Percentiles rank a stretch among this genome's conserved stretches.
Conservation (phyloP, 2,888 invertebrate genomes). For the Portevinia maculata region DNA sequence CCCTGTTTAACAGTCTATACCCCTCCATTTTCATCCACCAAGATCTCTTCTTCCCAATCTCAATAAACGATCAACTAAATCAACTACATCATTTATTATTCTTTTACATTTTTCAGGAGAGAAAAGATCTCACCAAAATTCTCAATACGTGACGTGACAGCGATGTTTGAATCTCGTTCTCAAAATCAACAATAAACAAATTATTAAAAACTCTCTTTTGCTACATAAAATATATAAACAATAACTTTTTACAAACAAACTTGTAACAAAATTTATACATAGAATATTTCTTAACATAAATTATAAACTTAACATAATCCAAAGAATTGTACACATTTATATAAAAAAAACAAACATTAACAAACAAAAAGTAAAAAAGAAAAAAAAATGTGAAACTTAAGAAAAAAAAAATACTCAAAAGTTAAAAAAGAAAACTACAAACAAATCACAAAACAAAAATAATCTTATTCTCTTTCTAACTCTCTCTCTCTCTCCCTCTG, state of each 20-base stretch:
- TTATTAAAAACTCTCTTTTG: slow-evolving; percentile 18
- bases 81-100: background rate
- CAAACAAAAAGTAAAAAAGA: slow-evolving; percentile 33
- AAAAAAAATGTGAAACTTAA: slow-evolving; percentile 58
- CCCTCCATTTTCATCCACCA: too few relatives aligned
- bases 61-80: background rate
- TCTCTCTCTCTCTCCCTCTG: slow-evolving; percentile 28
- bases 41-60: too few relatives aligned
- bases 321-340: slow-evolving; percentile 74
- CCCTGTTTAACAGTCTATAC: too few relatives aligned
- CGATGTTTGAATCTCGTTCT: slow-evolving; percentile 90
- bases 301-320: slow-evolving; percentile 61
- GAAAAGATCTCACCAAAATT: slow-evolving; percentile 88
- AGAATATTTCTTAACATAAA: slow-evolving; percentile 45
- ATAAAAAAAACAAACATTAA: slow-evolving; percentile 44
- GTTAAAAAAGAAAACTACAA: slow-evolving; percentile 9
- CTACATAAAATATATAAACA: slow-evolving; percentile 35
- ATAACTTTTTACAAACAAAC: slow-evolving; percentile 66
- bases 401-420: slow-evolving; percentile 9
- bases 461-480: slow-evolving; percentile 1
- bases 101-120: slow-evolving; percentile 84
- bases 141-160: slow-evolving; percentile 92
- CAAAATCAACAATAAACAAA: slow-evolving; percentile 81
- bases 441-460: background rate
- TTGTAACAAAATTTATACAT: slow-evolving; percentile 43